Base-by-base conservation (phyloP, 2,888 invertebrate genomes). In the Cremastobaeus sp. region DNA sequence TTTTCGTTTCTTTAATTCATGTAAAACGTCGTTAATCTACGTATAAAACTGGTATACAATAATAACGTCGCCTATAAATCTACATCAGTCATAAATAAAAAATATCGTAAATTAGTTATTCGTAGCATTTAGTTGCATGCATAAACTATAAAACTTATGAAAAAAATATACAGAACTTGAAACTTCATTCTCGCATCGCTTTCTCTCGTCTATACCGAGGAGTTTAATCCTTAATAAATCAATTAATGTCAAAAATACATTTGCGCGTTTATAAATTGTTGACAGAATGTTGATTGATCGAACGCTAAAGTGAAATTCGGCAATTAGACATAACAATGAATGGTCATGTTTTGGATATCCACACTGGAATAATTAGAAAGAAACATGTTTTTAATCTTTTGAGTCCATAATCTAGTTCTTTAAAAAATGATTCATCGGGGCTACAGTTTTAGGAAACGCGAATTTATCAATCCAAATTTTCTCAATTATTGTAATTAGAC, bases 1-100 rank as follows among this genome's bases (percentile, higher is more conserved):
- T 50, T 43, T 45, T 39, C 20, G 32, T 65, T 55, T 62, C 41
- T 43, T 59, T 18, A 69, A 48, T 55, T 18, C 34, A 41, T 47
- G 60, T 69, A 60, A 69, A 69, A 54, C 47, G 30, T 28, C 52
- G 54, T 69, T 45, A 39, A 52, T 60, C 59, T 59, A 60, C 25
- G 54, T 69, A 69, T 54, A 60, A 69, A 59, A 69, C 28, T 45
- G 52, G 52, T 52, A 52, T 69, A 50, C 35, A 64, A 41, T 62
- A 50, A 48, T 30, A 62, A 41, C 41, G 5, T 39, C 35, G 30
- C 41, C 30, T 60, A 32, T 45, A 55, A 11, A 14, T 52, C 28
- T 57, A 57, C 5, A 21, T 15, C 15, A 18, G 2, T 43, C n/a
- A 21, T 3, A 32, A 55, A 41, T 17, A 6, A 45, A 57, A 45